Evolutionary conservation across 2,113 vertebrate genomes (phyloP).

Genomic region (Hoplias malabaricus): DNA sequence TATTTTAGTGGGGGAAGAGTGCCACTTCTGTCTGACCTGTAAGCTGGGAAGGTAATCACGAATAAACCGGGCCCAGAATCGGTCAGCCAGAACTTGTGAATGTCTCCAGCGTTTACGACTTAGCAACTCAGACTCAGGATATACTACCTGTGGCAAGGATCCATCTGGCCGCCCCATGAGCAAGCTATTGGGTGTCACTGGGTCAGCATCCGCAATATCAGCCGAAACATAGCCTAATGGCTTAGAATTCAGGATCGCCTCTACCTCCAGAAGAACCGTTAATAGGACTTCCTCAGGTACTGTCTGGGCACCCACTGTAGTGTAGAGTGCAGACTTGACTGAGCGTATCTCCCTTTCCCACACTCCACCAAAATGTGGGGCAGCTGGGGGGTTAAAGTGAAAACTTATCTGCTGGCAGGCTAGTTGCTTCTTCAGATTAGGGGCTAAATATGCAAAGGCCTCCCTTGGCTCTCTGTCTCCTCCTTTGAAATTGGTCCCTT

Average conservation of each 20-base stretch:
- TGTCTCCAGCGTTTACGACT: background rate
- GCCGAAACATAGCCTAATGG: no score
- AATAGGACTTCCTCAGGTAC: conserved; percentile 6
- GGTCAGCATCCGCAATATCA: no score
- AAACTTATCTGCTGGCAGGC: conserved; percentile 9
- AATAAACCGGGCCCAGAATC: no score
- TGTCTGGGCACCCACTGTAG: background rate
- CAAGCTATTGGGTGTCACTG: no score
- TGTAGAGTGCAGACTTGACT: background rate
- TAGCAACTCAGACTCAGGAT: background rate
- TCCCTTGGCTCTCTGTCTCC: background rate
- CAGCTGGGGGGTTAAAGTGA: background rate
- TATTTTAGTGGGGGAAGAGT: no score
- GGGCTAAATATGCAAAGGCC: background rate
- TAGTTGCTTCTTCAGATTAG: background rate
- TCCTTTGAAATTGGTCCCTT: background rate
- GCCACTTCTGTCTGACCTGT: no score
- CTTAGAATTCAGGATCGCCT: no score
- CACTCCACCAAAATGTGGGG: background rate
- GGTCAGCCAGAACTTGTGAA: background rate
- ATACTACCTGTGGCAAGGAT: no score
- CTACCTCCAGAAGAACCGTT: background rate
- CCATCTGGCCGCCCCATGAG: no score
- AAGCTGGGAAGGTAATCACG: no score
- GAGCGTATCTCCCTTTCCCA: conserved; percentile 18